These are phyloP conservation scores for Bhutanitis thaidina DNA, from an alignment of 2,888 invertebrate species.

Conservation along the genomic window DNA sequence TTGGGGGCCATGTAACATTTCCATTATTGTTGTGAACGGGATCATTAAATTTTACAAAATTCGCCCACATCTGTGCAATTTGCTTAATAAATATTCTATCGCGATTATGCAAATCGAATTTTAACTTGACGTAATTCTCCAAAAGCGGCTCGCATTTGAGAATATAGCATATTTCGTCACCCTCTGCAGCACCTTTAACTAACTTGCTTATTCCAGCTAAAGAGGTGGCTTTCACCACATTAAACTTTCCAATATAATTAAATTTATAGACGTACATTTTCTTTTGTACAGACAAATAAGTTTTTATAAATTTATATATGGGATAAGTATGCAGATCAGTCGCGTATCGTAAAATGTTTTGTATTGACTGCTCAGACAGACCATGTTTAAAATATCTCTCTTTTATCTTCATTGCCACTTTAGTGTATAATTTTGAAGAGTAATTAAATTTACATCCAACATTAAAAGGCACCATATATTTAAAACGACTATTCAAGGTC, in stretches of 20 bases:
- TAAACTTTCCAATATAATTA: constrained; percentile 63
- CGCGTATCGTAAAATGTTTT: constrained; percentile 55
- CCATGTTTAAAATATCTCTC: constrained; percentile 49
- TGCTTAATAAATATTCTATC: constrained; percentile 58
- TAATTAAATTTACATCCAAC: constrained; percentile 51
- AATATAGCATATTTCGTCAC: constrained; percentile 72
- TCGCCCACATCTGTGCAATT: constrained; percentile 67
- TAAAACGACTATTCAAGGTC: constrained; percentile 47
- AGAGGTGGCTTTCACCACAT: constrained; percentile 54
- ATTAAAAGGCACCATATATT: constrained; percentile 63
- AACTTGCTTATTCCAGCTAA: constrained; percentile 36
- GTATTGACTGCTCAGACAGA: constrained; percentile 46
- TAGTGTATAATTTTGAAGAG: constrained; percentile 41
- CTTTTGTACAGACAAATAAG: constrained; percentile 34
- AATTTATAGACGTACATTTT: constrained; percentile 67
- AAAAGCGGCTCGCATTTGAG: constrained; percentile 65
- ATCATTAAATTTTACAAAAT: constrained; percentile 68
- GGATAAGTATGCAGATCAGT: constrained; percentile 68
- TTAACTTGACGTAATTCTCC: constrained; percentile 50
- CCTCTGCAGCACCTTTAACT: constrained; percentile 66
- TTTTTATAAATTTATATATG: constrained; percentile 60
- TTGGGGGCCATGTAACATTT: constrained; percentile 49
- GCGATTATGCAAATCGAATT: constrained; percentile 34
- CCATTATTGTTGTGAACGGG: constrained; percentile 45
- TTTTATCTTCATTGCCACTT: constrained; percentile 49